Percentiles rank a stretch among this genome's conserved stretches.
Evolutionary conservation across 2,888 invertebrate species (phyloP).

Genomic region (Eumerus sabulonum): DNA sequence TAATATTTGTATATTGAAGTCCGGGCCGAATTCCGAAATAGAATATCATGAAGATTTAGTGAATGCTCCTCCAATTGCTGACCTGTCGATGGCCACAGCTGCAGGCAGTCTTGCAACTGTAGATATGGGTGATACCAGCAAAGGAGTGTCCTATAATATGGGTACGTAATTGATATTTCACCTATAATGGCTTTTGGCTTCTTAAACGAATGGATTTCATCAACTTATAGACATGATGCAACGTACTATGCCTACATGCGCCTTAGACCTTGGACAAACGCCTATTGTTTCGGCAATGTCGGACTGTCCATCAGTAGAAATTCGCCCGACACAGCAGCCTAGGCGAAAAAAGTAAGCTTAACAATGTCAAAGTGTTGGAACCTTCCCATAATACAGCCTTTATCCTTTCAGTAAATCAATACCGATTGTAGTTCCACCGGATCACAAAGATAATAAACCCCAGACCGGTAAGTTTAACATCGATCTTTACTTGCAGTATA

Average conservation of each 20-base stretch:
- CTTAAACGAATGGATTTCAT: not conserved
- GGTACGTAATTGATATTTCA: conserved; percentile 56
- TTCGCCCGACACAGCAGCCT: conserved; percentile 76
- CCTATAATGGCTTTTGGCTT: not conserved
- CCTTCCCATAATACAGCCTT: not conserved
- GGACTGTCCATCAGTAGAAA: conserved; percentile 81
- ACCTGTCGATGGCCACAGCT: conserved; percentile 65
- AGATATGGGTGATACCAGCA: conserved; percentile 45
- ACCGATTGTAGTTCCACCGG: conserved; percentile 73
- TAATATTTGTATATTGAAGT: conserved; percentile 52
- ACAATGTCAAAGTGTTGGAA: not conserved
- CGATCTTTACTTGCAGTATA: too few relatives aligned
- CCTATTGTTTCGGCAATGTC: conserved; percentile 87
- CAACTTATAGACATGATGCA: conserved; percentile 59
- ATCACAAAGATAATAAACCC: conserved; percentile 64
- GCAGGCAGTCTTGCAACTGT: conserved; percentile 54
- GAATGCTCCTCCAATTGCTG: conserved; percentile 56
- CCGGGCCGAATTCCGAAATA: conserved; percentile 70
- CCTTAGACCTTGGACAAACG: conserved; percentile 75
- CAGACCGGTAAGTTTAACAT: conserved; percentile 49
- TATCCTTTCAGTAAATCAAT: conserved; percentile 70
- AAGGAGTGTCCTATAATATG: conserved; percentile 66
- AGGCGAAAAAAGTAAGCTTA: conserved; percentile 77
- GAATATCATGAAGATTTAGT: conserved; percentile 71
- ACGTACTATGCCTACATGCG: conserved; percentile 46